phyloP scores from a whole-genome alignment of 2,113 vertebrate species.

The Crotophaga sulcirostris region DNA sequence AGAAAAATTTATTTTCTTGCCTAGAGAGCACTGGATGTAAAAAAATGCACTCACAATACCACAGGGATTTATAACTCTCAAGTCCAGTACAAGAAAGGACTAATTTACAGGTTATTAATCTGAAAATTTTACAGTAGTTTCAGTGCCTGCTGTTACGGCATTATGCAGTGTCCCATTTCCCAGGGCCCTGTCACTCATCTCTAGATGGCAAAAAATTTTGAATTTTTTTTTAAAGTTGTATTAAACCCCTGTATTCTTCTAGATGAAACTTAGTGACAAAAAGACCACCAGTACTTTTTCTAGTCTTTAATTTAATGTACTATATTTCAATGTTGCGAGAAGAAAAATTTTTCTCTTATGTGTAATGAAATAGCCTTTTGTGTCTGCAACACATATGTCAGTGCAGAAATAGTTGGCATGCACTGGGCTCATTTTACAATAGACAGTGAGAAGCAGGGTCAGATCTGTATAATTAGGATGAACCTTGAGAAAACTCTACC shows the following conservation, averaged over 20 bases:
- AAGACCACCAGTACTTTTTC: not conserved
- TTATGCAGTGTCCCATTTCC: not conserved
- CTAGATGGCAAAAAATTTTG: not conserved
- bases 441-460: not conserved
- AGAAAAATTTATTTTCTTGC: not conserved
- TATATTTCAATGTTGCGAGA: not conserved
- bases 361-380: not conserved
- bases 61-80: not conserved
- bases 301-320: not conserved
- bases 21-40: not conserved
- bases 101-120: not conserved
- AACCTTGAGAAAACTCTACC: not conserved
- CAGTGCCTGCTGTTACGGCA: not conserved
- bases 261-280: not conserved
- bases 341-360: not conserved
- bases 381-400: not conserved
- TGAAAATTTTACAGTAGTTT: not conserved
- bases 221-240: not conserved
- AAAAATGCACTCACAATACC: not conserved
- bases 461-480: not conserved
- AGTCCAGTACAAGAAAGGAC: not conserved
- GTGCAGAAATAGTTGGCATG: not conserved
- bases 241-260: not conserved
- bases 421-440: not conserved
- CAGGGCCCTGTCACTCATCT: not conserved